Base-by-base conservation (phyloP, 2,888 invertebrate genomes). In the Trissolcus brochymenae region DNA sequence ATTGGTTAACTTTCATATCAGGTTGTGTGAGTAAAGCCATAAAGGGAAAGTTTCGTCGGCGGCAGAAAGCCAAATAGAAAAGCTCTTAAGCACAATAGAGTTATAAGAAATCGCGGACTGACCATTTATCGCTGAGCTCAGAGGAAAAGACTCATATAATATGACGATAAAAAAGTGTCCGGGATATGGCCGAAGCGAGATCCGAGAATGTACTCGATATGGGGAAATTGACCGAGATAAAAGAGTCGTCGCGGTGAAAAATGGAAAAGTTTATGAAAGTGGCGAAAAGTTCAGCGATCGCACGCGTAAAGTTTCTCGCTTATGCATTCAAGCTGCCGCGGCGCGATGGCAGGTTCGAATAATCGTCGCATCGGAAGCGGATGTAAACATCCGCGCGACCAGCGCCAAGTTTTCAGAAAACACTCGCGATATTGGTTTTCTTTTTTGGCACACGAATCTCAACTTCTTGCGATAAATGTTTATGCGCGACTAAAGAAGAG, bases 261-360 rank as follows among this genome's bases (percentile, higher is more conserved):
- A 59, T 43, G 51, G 40, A 25, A 53, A 57, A 59, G 57, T 57
- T 57, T 51, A 35, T 51, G 41, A 61, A 61, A 70, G 17, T 49
- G 49, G 40, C 40, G 51, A 25, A 25, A 62, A 61, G 49, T 70
- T 70, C 56, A 35, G 16, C 35, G 35, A 35, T 35, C 35, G 35
- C 35, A 2, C 35, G 7, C 35, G 7, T 11, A 35, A 25, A 35
- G 35, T 35, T 35, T 35, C 35, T 35, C 35, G 35, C 16, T 62
- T 41, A 50, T 56, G 43, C 29, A 70, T 50, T 62, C 61, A 16
- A 35, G 35, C 35, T 41, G 62, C 50, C 16, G 49, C 25, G 13
- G 51, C 50, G 51, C 50, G 50, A 51, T 9, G 41, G 40, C 16
- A 61, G 51, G 51, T 60, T 67, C 55, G 21, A 68, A 68, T 68